phyloP scores from a whole-genome alignment of 2,113 vertebrate species.

The Apodemus speciosus region DNA sequence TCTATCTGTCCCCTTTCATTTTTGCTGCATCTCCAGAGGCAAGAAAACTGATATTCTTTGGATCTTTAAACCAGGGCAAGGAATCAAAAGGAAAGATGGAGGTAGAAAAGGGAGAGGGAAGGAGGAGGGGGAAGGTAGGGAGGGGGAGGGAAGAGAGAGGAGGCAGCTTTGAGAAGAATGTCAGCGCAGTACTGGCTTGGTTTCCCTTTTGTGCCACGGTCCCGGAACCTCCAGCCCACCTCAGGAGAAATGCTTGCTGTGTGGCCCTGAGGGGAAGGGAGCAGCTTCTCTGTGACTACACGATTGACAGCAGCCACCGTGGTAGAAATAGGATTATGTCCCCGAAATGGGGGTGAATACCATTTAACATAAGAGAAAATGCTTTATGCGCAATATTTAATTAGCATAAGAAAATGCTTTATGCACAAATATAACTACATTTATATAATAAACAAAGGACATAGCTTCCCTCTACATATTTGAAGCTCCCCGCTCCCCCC shows the following conservation, averaged over 20 bases:
- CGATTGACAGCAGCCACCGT: not conserved
- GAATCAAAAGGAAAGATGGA: not conserved
- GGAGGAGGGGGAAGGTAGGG: not conserved
- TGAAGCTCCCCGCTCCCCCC: not conserved
- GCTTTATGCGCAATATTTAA: not conserved
- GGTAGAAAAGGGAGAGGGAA: not conserved
- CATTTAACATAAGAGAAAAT: not conserved
- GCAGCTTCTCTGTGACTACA: not conserved
- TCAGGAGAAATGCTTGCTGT: not conserved
- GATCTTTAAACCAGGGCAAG: not conserved
- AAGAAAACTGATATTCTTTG: slow-evolving; percentile 17
- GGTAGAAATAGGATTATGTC: not conserved
- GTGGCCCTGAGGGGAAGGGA: not conserved
- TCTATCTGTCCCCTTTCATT: not conserved
- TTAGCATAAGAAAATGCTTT: not conserved
- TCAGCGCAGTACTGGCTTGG: not conserved
- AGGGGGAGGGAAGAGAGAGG: not conserved
- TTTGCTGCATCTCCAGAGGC: not conserved
- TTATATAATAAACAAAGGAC: not conserved
- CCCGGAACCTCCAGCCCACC: not conserved
- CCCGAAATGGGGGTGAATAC: not conserved
- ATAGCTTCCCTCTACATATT: not conserved
- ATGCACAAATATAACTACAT: not conserved
- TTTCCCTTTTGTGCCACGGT: not conserved
- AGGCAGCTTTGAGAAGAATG: not conserved